Conservation (phyloP, 1,140 invertebrate species). For the Neodiprion virginianus region DNA sequence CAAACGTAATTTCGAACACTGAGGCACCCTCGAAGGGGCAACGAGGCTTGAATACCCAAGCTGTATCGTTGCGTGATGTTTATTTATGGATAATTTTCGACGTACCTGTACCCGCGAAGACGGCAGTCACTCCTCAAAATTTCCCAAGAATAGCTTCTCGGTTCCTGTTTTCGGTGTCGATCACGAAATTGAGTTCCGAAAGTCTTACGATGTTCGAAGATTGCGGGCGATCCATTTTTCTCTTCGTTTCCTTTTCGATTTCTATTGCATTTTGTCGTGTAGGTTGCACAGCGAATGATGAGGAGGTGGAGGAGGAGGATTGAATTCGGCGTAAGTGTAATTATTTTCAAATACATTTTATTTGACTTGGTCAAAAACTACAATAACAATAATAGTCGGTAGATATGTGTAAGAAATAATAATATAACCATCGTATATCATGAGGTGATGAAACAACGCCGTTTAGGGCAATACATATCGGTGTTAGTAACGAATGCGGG, state of each 20-base stretch:
- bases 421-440: slow-evolving; percentile 3
- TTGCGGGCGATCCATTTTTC: too few relatives aligned
- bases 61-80: too few relatives aligned
- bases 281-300: background rate
- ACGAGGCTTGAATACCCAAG: too few relatives aligned
- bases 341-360: slow-evolving; percentile 61
- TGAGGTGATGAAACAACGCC: background rate
- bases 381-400: slow-evolving; percentile 58
- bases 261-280: too few relatives aligned
- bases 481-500: background rate
- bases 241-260: too few relatives aligned
- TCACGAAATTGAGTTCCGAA: too few relatives aligned
- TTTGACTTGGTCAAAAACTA: slow-evolving; percentile 62
- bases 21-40: background rate
- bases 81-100: too few relatives aligned
- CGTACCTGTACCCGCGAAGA: too few relatives aligned
- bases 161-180: too few relatives aligned
- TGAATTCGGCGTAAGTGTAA: slow-evolving; percentile 12
- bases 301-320: slow-evolving; percentile 27
- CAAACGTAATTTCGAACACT: background rate
- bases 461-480: too few relatives aligned
- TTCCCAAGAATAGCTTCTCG: too few relatives aligned
- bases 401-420: slow-evolving; percentile 61
- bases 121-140: too few relatives aligned
- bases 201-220: background rate